Base-by-base conservation (phyloP, 2,797 vertebrate genomes). In the Sebastes miniatus region DNA sequence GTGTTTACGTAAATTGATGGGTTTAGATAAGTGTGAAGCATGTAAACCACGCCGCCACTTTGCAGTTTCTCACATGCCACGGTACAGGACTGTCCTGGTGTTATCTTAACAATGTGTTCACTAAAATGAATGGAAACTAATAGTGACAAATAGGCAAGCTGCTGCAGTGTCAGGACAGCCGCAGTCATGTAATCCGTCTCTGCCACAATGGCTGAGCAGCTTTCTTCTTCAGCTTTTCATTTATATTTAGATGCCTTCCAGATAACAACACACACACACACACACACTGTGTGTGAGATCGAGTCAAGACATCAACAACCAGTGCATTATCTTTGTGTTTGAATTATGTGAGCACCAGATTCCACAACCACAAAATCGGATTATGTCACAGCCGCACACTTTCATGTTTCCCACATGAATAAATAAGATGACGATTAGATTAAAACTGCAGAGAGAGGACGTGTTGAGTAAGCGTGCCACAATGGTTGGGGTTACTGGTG, bases 71-170 rank as follows among this genome's bases (percentile, higher is more conserved):
- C 77, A 73, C 64, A 74, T 76, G 43, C 61, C 61, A 73, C 14
- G 34, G 52, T 6, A 8, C 62, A 85, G 63, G 58, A 75, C 79
- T 69, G 32, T 81, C 39, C 22, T 31, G 8, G n/a, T 29, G 71
- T 54, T 80, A 77, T 82, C 67, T 77, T 63, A 64, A 78, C 56
- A 76, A 66, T 58, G 71, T 80, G 54, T 74, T 83, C 69, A 72
- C 66, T 27, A 22, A 69, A 77, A 80, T 83, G 39, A 87, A 81
- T 87, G 81, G 73, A 83, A 87, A 88, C 72, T 80, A 83, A 88
- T 69, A 54, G 74, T 87, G 90, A 86, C 86, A 90, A 84, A 87
- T 78, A 63, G 20, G 50, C 50, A 20, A n/a, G 69, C 69, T 34
- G 59, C 73, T 62, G 54, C 76, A 56, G 76, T 39, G 57, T 77